Conservation (phyloP, 2,888 invertebrate genomes). For the Galeruca laticollis region DNA sequence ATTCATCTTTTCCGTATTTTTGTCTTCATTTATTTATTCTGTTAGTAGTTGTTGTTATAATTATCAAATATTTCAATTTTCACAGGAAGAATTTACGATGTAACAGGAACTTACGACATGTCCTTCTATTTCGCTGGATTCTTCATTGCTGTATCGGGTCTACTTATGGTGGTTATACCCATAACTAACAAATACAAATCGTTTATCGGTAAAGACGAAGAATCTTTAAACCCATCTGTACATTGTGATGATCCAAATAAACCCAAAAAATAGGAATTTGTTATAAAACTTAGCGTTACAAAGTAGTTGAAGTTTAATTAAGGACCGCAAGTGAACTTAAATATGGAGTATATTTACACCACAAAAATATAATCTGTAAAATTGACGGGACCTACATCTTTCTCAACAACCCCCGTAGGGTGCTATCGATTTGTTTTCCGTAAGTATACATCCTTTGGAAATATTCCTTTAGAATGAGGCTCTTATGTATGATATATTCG, state of each 20-base stretch:
- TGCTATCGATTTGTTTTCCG: too few relatives aligned
- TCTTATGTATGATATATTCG: too few relatives aligned
- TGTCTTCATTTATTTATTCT: too few relatives aligned
- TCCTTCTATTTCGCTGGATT: conserved; percentile 86
- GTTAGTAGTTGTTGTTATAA: not conserved
- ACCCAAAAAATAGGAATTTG: conserved; percentile 47
- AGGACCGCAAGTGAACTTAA: conserved; percentile 54
- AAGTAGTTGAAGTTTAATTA: conserved; percentile 32
- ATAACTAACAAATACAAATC: conserved; percentile 58
- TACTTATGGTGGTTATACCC: conserved; percentile 69
- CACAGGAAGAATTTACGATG: conserved; percentile 85
- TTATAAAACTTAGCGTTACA: conserved; percentile 34
- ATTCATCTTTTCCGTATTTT: too few relatives aligned
- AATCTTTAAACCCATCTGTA: conserved; percentile 5
- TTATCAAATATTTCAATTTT: conserved; percentile 11
- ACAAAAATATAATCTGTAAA: not conserved
- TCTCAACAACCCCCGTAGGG: too few relatives aligned
- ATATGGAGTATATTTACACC: conserved; percentile 11
- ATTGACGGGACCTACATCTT: not conserved
- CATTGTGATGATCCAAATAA: conserved; percentile 45
- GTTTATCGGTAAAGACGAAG: conserved; percentile 3
- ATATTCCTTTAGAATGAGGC: too few relatives aligned
- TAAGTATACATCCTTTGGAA: too few relatives aligned
- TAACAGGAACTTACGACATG: conserved; percentile 81
- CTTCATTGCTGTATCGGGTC: conserved; percentile 82